phyloP scores from a whole-genome alignment of 1,140 invertebrate genomes.

The Bathynomus jamesi region DNA sequence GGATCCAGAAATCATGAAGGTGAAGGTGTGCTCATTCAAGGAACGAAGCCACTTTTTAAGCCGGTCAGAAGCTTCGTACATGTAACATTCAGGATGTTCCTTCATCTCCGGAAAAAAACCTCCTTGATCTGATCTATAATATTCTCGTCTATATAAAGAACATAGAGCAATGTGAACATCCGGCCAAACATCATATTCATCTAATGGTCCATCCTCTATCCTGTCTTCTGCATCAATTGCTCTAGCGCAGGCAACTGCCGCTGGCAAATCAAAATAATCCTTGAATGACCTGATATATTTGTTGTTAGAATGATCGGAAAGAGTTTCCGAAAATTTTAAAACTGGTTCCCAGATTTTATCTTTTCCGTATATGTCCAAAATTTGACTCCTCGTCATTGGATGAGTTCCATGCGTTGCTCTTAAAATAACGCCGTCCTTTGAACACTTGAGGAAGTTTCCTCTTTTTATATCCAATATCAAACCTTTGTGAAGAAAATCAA shows the following conservation, averaged over 20 bases:
- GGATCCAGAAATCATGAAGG: conserved; percentile 69
- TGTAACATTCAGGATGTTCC: conserved; percentile 54
- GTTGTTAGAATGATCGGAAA: conserved; percentile 55
- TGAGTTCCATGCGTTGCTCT: conserved; percentile 62
- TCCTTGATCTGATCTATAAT: conserved; percentile 52
- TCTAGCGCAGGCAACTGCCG: conserved; percentile 59
- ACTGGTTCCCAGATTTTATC: conserved; percentile 52
- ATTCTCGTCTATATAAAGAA: conserved; percentile 55
- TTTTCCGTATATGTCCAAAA: conserved; percentile 55
- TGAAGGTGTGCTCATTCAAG: conserved; percentile 50
- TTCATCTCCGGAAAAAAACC: conserved; percentile 57
- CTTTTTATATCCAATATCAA: conserved; percentile 61
- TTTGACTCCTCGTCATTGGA: conserved; percentile 51
- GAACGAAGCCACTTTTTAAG: conserved; percentile 57
- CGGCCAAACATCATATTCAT: conserved; percentile 55
- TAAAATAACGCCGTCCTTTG: conserved; percentile 54
- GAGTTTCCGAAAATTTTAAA: conserved; percentile 48
- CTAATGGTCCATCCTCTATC: conserved; percentile 41
- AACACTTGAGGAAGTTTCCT: conserved; percentile 63
- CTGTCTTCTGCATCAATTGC: conserved; percentile 61
- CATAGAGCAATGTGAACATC: conserved; percentile 56
- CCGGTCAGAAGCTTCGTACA: conserved; percentile 50
- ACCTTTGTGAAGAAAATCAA: conserved; percentile 64
- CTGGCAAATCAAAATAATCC: conserved; percentile 68
- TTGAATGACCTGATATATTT: conserved; percentile 59